Evolutionary conservation across 2,797 vertebrate genomes (phyloP).

Genomic region (Sternotherus odoratus): DNA sequence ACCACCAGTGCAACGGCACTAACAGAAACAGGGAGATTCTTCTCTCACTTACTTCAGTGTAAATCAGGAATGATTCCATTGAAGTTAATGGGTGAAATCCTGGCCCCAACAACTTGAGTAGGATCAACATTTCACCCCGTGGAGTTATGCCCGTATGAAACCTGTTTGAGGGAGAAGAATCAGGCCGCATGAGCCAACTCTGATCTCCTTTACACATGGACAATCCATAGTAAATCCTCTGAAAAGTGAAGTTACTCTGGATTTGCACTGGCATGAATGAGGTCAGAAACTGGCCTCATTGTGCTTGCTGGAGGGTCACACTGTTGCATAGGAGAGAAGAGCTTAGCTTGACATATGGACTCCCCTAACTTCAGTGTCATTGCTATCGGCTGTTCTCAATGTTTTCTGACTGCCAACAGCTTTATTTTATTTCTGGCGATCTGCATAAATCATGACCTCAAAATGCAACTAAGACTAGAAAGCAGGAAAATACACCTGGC

Average conservation of each 20-base stretch:
- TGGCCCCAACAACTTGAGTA: constrained; percentile 37
- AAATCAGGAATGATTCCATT: constrained; percentile 19
- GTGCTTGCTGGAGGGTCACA: constrained; percentile 43
- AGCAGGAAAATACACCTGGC: background rate
- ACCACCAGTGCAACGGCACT: background rate
- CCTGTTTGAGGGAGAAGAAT: constrained; percentile 44
- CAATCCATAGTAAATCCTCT: constrained; percentile 72
- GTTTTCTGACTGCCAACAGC: accelerated
- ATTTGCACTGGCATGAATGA: constrained; percentile 68
- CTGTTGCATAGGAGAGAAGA: constrained; percentile 15
- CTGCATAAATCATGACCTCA: constrained; percentile 14
- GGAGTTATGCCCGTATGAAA: background rate
- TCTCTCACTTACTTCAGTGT: background rate
- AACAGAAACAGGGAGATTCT: background rate
- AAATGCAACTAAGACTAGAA: background rate
- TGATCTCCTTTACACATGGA: constrained; percentile 72
- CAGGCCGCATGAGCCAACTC: constrained; percentile 56
- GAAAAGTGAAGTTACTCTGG: constrained; percentile 60
- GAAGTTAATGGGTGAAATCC: constrained; percentile 34
- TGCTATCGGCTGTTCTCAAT: background rate
- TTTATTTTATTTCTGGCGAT: background rate
- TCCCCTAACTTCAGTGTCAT: background rate
- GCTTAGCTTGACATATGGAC: constrained; percentile 18
- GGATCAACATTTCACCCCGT: constrained; percentile 23
- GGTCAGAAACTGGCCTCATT: constrained; percentile 66